A percentile compares a stretch with the other conserved stretches of the same genome.
These are phyloP conservation scores for Dermochelys coriacea DNA, from an alignment of 2,797 vertebrate species.

Conservation along the genomic window DNA sequence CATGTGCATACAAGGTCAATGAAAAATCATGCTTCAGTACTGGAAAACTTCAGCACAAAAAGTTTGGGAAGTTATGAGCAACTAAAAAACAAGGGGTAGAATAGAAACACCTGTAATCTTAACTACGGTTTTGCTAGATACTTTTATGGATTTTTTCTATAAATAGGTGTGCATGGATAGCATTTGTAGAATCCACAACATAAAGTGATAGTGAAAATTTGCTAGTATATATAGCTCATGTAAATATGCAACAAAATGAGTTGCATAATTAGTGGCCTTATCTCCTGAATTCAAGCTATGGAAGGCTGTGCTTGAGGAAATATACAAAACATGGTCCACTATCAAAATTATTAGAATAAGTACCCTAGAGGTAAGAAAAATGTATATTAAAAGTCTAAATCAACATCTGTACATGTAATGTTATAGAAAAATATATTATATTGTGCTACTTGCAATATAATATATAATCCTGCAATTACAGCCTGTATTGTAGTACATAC, in stretches of 20 bases:
- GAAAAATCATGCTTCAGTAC: neutral
- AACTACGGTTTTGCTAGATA: neutral
- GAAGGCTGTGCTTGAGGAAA: neutral
- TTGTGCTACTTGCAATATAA: no score
- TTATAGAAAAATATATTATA: neutral
- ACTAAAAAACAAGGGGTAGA: neutral
- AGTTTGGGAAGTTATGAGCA: no score
- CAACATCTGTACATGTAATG: neutral
- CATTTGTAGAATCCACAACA: neutral
- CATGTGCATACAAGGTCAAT: neutral
- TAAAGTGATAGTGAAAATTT: neutral
- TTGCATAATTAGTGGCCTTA: neutral
- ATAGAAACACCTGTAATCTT: neutral
- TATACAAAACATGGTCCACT: neutral
- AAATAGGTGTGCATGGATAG: neutral
- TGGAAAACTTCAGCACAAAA: neutral
- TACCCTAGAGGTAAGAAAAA: neutral
- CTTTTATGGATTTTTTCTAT: neutral
- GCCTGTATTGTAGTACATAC: neutral
- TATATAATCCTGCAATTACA: neutral
- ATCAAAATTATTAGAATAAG: neutral
- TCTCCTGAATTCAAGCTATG: neutral
- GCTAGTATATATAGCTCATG: neutral
- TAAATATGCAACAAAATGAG: no score
- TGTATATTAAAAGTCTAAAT: neutral